Conservation (phyloP, 2,113 vertebrate species). For the Periophthalmus modestus region DNA sequence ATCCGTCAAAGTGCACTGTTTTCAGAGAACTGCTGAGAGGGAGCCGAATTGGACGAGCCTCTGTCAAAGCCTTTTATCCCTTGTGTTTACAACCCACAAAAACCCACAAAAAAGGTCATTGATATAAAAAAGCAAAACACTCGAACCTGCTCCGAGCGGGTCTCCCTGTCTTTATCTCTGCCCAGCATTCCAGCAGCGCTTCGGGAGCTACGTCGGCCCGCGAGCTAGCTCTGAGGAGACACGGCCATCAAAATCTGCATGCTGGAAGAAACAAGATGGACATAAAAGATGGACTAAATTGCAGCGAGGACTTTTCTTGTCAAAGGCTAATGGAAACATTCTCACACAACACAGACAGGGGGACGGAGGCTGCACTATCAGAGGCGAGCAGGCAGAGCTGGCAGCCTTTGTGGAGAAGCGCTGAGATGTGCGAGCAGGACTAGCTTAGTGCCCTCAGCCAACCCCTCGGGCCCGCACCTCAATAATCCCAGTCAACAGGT, state of each 20-base stretch:
- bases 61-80: slow-evolving; percentile 67
- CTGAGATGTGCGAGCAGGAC: slow-evolving; percentile 75
- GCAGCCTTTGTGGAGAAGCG: slow-evolving; percentile 75
- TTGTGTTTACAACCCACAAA: slow-evolving; percentile 73
- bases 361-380: slow-evolving; percentile 79
- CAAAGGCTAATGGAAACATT: slow-evolving; percentile 83
- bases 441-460: slow-evolving; percentile 73
- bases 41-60: slow-evolving; percentile 63
- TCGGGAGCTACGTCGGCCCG: slow-evolving; percentile 61
- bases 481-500: slow-evolving; percentile 84
- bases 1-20: slow-evolving; percentile 59
- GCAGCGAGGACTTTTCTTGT: slow-evolving; percentile 81
- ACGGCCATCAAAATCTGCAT: slow-evolving; percentile 77
- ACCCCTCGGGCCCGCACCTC: slow-evolving; percentile 76
- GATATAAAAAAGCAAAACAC: slow-evolving; percentile 76
- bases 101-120: slow-evolving; percentile 60
- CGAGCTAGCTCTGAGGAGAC: slow-evolving; percentile 53
- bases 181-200: slow-evolving; percentile 73
- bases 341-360: slow-evolving; percentile 75
- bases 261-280: slow-evolving; percentile 82
- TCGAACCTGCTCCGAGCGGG: slow-evolving; percentile 72
- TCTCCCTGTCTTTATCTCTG: slow-evolving; percentile 72
- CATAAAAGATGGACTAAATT: slow-evolving; percentile 82
- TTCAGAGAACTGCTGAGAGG: slow-evolving; percentile 57
- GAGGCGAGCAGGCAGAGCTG: slow-evolving; percentile 78